A percentile compares a stretch with the other conserved stretches of the same genome.
Evolutionary conservation across 2,113 vertebrate genomes (phyloP).

Genomic region (Podarcis cretensis): DNA sequence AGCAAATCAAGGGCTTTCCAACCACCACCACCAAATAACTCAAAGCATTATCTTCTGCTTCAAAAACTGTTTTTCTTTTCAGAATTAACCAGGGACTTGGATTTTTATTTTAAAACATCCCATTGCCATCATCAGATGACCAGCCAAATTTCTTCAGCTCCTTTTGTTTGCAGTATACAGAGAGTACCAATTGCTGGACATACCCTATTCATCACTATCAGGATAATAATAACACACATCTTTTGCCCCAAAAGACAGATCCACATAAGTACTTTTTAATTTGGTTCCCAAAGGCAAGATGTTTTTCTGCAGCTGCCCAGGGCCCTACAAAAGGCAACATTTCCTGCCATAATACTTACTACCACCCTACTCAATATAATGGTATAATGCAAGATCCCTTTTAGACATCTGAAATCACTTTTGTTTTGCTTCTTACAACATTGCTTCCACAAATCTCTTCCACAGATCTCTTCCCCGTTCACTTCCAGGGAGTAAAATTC

Average conservation of each 20-base stretch:
- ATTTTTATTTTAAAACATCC: background rate
- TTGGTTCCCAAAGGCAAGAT: background rate
- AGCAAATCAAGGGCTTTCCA: background rate
- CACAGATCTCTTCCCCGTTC: background rate
- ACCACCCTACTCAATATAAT: no score
- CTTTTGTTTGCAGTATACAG: background rate
- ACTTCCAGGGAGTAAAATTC: background rate
- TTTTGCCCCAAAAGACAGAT: background rate
- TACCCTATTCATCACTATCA: background rate
- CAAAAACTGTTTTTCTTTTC: background rate
- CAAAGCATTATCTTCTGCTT: accelerated
- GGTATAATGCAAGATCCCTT: background rate
- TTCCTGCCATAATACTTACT: background rate
- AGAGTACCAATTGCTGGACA: background rate
- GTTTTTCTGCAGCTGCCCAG: background rate
- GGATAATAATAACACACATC: background rate
- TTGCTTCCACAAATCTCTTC: background rate
- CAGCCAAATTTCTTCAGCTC: background rate
- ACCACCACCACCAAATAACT: background rate
- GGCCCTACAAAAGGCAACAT: background rate
- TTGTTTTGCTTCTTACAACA: background rate
- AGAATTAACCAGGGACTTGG: background rate
- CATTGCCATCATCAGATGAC: background rate
- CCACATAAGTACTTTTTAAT: background rate
- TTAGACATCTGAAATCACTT: background rate